These are phyloP conservation scores for Morpho deidamia DNA, from an alignment of 2,888 invertebrate genomes.

Conservation along the genomic window DNA sequence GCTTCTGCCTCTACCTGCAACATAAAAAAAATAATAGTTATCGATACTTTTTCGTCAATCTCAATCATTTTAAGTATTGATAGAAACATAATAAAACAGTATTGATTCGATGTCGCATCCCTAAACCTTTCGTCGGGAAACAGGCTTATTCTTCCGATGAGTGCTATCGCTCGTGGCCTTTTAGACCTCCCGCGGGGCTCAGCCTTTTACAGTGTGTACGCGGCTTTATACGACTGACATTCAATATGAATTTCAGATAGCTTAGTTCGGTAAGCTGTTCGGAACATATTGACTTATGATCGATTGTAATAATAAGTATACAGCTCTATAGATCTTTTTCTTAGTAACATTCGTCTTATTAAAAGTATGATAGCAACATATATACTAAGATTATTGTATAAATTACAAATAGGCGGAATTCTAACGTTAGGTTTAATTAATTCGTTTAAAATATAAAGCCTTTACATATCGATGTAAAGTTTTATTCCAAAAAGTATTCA, in stretches of 20 bases:
- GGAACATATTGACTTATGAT: constrained; percentile 47
- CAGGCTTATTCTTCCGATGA: constrained; percentile 76
- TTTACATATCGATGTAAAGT: too few relatives aligned
- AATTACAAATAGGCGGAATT: too few relatives aligned
- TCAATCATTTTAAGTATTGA: constrained; percentile 71
- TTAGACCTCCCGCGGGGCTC: constrained; percentile 62
- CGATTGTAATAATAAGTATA: constrained; percentile 9
- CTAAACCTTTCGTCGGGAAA: constrained; percentile 73
- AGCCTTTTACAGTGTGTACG: constrained; percentile 70
- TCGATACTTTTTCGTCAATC: background rate
- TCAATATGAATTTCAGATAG: constrained; percentile 75
- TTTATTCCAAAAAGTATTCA: too few relatives aligned
- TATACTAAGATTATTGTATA: too few relatives aligned
- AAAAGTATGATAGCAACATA: too few relatives aligned
- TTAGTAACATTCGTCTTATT: background rate
- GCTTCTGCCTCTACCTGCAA: too few relatives aligned
- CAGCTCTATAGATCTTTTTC: background rate
- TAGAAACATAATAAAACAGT: constrained; percentile 74
- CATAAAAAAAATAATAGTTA: background rate
- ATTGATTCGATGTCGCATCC: constrained; percentile 71
- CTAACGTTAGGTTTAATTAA: too few relatives aligned
- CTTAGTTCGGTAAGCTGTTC: constrained; percentile 61
- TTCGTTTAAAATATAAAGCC: too few relatives aligned
- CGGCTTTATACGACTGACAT: constrained; percentile 67
- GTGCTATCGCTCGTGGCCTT: constrained; percentile 68